phyloP scores from a whole-genome alignment of 2,113 vertebrate species.

The Diadophis punctatus region DNA sequence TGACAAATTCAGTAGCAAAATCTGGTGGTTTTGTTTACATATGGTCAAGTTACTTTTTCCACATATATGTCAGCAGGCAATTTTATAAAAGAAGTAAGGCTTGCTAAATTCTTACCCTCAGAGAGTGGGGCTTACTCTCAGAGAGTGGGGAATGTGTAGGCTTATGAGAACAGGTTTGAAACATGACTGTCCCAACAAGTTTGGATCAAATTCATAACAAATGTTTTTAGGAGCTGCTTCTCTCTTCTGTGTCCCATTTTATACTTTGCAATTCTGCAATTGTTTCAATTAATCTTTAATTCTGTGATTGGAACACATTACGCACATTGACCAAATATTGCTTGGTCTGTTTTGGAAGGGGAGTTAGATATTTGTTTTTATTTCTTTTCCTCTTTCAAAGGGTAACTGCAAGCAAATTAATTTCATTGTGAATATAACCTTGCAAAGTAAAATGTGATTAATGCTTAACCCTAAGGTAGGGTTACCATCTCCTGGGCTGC shows the following conservation, averaged over 20 bases:
- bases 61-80: background rate
- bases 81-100: background rate
- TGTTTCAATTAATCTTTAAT: background rate
- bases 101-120: background rate
- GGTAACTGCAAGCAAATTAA: conserved; percentile 7
- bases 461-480: background rate
- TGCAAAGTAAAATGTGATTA: background rate
- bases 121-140: background rate
- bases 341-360: background rate
- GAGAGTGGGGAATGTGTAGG: background rate
- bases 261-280: no score
- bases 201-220: conserved; percentile 49
- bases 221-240: conserved; percentile 32
- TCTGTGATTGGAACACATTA: background rate
- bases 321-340: background rate
- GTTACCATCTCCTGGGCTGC: background rate
- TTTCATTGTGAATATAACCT: conserved; percentile 24
- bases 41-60: background rate
- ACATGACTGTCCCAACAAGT: background rate
- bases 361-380: no score
- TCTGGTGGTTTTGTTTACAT: background rate
- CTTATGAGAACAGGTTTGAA: background rate
- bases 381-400: background rate
- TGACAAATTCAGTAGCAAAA: background rate
- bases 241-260: background rate